These are phyloP conservation scores for Apotomis turbidana DNA, from an alignment of 2,888 invertebrate genomes.

Conservation along the genomic window DNA sequence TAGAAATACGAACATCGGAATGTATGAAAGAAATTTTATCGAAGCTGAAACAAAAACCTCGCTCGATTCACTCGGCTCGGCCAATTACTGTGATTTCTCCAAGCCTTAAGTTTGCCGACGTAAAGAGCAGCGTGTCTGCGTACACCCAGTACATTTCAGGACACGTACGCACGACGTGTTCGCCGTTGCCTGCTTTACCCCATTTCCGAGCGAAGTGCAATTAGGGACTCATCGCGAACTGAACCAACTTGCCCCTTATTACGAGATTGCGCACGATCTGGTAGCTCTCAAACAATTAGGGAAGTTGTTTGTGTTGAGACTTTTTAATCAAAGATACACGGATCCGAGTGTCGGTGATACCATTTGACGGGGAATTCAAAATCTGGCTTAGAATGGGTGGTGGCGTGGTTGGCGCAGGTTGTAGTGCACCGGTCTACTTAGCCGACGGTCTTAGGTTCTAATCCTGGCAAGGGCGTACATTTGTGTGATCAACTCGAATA, in stretches of 20 bases:
- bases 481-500: too few relatives aligned
- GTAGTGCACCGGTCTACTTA: too few relatives aligned
- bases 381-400: too few relatives aligned
- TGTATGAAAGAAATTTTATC: too few relatives aligned
- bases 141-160: slow-evolving; percentile 64
- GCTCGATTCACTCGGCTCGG: too few relatives aligned
- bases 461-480: too few relatives aligned
- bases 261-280: slow-evolving; percentile 33
- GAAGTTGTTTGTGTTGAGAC: slow-evolving; percentile 29
- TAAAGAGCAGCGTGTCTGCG: slow-evolving; percentile 53
- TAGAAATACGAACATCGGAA: too few relatives aligned
- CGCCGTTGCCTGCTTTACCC: slow-evolving; percentile 62
- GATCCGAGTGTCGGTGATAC: background rate
- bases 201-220: slow-evolving; percentile 75
- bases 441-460: too few relatives aligned
- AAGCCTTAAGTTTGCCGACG: background rate
- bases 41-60: too few relatives aligned
- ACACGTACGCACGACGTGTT: slow-evolving; percentile 71
- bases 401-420: too few relatives aligned
- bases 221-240: slow-evolving; percentile 73
- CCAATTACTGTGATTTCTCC: too few relatives aligned
- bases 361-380: too few relatives aligned
- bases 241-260: slow-evolving; percentile 57
- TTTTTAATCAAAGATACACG: slow-evolving; percentile 14
- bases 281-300: slow-evolving; percentile 31